These are phyloP conservation scores for Cephalopterus ornatus DNA, from an alignment of 2,113 vertebrate genomes.

Conservation along the genomic window DNA sequence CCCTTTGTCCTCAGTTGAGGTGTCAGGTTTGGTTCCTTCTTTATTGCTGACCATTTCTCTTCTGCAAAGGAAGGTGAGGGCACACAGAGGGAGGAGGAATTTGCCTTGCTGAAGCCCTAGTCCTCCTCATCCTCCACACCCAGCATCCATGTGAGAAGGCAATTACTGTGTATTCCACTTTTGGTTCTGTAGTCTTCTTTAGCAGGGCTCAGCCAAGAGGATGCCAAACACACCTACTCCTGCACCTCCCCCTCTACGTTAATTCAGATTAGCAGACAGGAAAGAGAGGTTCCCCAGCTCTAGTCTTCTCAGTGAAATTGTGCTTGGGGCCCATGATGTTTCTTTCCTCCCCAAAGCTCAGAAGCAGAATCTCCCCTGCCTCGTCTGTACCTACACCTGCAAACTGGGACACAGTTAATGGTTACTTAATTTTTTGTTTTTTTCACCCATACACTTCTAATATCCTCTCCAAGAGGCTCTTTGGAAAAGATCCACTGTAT, in stretches of 20 bases:
- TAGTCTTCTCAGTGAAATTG: neutral
- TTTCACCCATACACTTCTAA: neutral
- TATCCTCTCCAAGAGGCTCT: neutral
- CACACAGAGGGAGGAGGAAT: neutral
- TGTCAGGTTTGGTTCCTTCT: neutral
- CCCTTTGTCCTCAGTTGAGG: neutral
- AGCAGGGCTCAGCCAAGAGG: neutral
- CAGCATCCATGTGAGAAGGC: neutral
- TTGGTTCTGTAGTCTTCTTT: neutral
- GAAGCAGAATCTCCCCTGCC: neutral
- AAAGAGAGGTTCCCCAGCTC: neutral
- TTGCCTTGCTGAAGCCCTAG: neutral
- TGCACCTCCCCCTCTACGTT: neutral
- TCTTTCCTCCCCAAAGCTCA: neutral
- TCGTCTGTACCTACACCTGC: accelerated
- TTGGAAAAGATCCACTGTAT: neutral
- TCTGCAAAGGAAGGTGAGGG: neutral
- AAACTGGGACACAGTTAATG: neutral
- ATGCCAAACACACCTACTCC: neutral
- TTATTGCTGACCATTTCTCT: neutral
- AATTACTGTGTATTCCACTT: neutral
- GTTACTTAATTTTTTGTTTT: neutral
- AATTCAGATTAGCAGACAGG: neutral
- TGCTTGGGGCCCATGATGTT: neutral
- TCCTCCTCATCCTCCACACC: neutral